These are phyloP conservation scores for Stegostoma tigrinum DNA, from an alignment of 2,113 vertebrate genomes.

Conservation along the genomic window DNA sequence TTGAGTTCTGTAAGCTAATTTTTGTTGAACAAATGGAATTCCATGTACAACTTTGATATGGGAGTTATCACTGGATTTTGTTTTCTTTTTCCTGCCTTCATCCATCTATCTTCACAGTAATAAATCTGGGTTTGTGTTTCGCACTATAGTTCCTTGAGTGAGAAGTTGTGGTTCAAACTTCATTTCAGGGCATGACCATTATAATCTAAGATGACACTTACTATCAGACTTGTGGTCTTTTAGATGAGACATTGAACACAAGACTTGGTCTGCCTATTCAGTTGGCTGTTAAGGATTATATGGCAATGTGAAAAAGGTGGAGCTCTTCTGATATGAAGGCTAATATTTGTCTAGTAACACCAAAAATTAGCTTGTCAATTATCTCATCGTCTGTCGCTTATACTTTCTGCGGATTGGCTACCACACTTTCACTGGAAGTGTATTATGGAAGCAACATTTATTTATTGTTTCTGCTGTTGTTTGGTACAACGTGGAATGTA, in stretches of 20 bases:
- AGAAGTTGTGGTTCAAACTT: neutral
- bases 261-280: neutral
- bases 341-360: neutral
- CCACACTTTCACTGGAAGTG: no score
- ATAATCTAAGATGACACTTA: neutral
- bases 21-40: constrained; percentile 7
- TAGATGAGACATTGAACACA: neutral
- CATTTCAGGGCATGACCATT: neutral
- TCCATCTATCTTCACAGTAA: neutral
- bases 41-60: neutral
- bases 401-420: neutral
- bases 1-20: neutral
- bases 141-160: neutral
- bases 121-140: neutral
- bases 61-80: neutral
- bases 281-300: neutral
- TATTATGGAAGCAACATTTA: neutral
- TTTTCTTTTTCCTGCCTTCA: neutral
- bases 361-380: neutral
- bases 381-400: neutral
- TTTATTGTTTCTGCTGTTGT: neutral
- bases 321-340: neutral
- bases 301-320: neutral
- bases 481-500: neutral
- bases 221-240: neutral